Base-by-base conservation (phyloP, 1,140 invertebrate species). In the Telenomus remus region DNA sequence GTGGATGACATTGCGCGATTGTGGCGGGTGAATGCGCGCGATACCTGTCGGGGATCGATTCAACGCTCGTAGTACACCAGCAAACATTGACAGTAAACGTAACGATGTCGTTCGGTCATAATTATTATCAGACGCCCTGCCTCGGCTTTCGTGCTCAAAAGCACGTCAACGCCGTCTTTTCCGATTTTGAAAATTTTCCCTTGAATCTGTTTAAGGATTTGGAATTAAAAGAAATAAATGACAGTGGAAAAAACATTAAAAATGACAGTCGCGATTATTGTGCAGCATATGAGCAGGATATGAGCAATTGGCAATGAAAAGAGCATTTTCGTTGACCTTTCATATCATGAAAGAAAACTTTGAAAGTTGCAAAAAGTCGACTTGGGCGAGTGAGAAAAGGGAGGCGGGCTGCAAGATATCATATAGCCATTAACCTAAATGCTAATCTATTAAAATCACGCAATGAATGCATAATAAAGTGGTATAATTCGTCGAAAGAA, bases 31-130 rank as follows among this genome's bases (percentile, higher is more conserved):
- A 81, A 71, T 77, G 79, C 71, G 78, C 66, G 61, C 71, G 69
- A 79, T 78, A 80, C 76, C 72, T 51, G 64, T 68, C 73, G 49
- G 73, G 73, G 73, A 83, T 83, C 82, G 81, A 83, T 82, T 74
- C 78, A 74, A 80, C 71, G 72, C 76, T 72, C 64, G 61, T 73
- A 59, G 56, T 74, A 72, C 72, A 73, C 60, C 34, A 56, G 74
- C 71, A 76, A 76, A 76, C 74, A 71, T 76, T 71, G 66, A 71
- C 61, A 53, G 66, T 39, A 33, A 61, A 73, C 49, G 15, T 76
- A 60, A 70, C 60, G 73, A 70, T 56, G 57, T 61, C 46, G 55
- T 60, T 56, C 46, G 37, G 13, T 54, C 46, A 51, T 57, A 56
- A 63, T 63, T 57, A 51, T 44, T 12, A 44, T 27, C 19, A 27